These are phyloP conservation scores for Pegoplata infirma DNA, from an alignment of 2,888 invertebrate species.

Conservation along the genomic window DNA sequence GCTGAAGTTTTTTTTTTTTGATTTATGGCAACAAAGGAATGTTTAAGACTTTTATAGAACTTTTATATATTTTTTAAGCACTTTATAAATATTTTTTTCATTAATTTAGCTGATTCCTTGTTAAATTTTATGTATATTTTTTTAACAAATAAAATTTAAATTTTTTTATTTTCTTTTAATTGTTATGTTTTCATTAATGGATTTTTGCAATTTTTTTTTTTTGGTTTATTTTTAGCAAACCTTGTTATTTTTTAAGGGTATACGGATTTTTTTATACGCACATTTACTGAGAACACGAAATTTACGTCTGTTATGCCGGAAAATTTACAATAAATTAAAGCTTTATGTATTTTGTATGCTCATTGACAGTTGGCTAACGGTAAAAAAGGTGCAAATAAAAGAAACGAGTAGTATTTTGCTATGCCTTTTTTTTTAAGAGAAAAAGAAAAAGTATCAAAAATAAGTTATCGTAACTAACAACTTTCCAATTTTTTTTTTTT, in stretches of 20 bases:
- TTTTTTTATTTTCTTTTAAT: slow-evolving; percentile 15
- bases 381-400: too few relatives aligned
- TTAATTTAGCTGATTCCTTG: neutral
- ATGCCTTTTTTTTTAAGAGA: neutral
- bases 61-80: neutral
- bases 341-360: slow-evolving; percentile 67
- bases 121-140: neutral
- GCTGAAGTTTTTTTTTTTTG: neutral
- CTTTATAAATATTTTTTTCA: neutral
- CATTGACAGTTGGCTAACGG: slow-evolving; percentile 55
- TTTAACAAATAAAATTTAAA: too few relatives aligned
- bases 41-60: neutral
- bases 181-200: slow-evolving; percentile 2
- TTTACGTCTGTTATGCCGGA: slow-evolving; percentile 76
- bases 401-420: too few relatives aligned
- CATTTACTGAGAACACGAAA: slow-evolving; percentile 48
- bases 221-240: slow-evolving; percentile 16
- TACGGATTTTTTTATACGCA: slow-evolving; percentile 45
- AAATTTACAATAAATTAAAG: slow-evolving; percentile 74
- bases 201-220: slow-evolving; percentile 6
- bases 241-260: slow-evolving; percentile 24
- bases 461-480: too few relatives aligned
- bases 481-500: too few relatives aligned
- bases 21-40: neutral
- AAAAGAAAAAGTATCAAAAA: neutral